phyloP scores from a whole-genome alignment of 35 echinoderm and acorn worm species.

The Heliocidaris erythrogramma region DNA sequence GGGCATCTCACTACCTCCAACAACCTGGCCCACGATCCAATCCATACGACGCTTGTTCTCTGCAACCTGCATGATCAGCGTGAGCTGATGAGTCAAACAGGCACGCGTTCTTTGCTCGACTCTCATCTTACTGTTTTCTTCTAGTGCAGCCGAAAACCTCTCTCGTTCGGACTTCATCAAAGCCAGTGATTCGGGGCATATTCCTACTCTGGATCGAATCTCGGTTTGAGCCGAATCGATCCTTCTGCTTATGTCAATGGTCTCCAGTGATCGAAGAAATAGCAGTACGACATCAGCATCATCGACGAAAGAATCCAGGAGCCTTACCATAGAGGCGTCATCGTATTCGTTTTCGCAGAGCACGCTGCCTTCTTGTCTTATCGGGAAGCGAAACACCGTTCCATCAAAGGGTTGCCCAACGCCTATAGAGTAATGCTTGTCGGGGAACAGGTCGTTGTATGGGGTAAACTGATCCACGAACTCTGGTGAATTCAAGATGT shows the following conservation, averaged over 20 bases:
- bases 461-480: conserved; percentile 70
- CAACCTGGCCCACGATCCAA: conserved; percentile 50
- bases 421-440: conserved; percentile 6
- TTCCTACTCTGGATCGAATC: background rate
- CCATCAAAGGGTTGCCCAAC: conserved; percentile 40
- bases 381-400: conserved; percentile 86
- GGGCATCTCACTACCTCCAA: background rate
- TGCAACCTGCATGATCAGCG: background rate
- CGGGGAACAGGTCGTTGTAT: conserved; percentile 54
- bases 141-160: background rate
- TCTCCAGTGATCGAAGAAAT: conserved; percentile 75
- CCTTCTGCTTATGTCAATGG: conserved; percentile 51
- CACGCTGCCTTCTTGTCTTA: conserved; percentile 48
- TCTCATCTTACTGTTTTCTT: background rate
- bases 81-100: background rate
- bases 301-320: conserved; percentile 68
- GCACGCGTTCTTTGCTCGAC: background rate
- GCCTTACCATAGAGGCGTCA: conserved; percentile 30
- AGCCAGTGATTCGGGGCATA: background rate
- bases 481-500: background rate
- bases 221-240: background rate
- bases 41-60: background rate
- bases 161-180: background rate
- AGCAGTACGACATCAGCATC: conserved; percentile 70
- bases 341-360: conserved; percentile 53